phyloP scores from a whole-genome alignment of 2,797 vertebrate genomes.

The Alcedo atthis region DNA sequence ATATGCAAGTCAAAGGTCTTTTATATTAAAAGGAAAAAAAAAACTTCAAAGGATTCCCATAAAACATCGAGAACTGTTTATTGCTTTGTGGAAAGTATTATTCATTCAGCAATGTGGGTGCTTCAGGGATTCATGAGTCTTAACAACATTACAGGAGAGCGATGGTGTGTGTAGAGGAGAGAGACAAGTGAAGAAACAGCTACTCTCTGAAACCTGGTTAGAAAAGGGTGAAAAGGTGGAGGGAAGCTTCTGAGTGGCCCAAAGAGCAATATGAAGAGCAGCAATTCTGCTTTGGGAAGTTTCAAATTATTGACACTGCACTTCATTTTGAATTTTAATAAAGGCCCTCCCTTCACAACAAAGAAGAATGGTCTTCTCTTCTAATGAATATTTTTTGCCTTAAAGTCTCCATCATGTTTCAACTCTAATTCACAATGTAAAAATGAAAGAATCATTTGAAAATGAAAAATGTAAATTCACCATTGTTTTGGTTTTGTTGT shows the following conservation, averaged over 20 bases:
- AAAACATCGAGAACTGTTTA: background rate
- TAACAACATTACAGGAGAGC: background rate
- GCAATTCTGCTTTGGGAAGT: background rate
- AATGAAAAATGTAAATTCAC: background rate
- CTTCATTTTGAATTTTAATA: background rate
- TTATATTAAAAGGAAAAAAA: background rate
- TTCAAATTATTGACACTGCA: background rate
- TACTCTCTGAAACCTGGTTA: background rate
- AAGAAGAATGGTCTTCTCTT: background rate
- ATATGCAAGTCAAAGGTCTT: background rate
- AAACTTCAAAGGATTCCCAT: background rate
- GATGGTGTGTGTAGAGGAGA: background rate
- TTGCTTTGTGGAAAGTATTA: background rate
- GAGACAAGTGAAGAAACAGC: rapidly evolving
- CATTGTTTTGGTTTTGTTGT: background rate
- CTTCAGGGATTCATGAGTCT: background rate
- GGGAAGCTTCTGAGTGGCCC: background rate
- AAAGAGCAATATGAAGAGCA: background rate
- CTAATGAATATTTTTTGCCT: background rate
- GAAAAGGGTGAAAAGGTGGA: background rate
- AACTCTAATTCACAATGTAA: background rate
- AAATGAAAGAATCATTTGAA: background rate
- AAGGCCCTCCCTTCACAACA: rapidly evolving
- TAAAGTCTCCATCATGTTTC: background rate
- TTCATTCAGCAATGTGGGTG: background rate